Conservation (phyloP, 2,113 vertebrate genomes). For the Embiotoca jacksoni region DNA sequence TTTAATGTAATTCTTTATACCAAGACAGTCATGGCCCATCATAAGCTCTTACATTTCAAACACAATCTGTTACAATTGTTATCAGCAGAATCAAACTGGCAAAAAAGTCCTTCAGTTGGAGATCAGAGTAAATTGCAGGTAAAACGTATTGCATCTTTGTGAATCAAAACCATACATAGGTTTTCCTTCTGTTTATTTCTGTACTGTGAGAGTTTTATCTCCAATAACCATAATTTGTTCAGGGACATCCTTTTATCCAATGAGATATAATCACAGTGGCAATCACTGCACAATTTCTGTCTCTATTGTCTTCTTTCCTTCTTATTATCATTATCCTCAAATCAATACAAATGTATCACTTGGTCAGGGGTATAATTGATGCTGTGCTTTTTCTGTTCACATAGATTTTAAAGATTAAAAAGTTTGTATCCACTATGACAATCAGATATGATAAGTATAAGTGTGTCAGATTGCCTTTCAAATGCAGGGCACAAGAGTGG, state of each 20-base stretch:
- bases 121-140: neutral
- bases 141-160: neutral
- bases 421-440: constrained; percentile 38
- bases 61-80: neutral
- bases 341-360: constrained; percentile 42
- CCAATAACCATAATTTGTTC: constrained; percentile 19
- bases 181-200: neutral
- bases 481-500: constrained; percentile 22
- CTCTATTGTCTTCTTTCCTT: constrained; percentile 23
- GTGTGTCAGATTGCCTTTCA: constrained; percentile 40
- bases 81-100: neutral
- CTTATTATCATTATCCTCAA: constrained; percentile 45
- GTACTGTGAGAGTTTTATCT: neutral
- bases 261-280: constrained; percentile 46
- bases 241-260: constrained; percentile 29
- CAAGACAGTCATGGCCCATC: neutral
- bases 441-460: constrained; percentile 41
- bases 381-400: constrained; percentile 18
- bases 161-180: neutral
- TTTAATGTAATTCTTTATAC: no score
- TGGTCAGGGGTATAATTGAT: constrained; percentile 29
- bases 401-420: constrained; percentile 12
- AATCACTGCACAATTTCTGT: constrained; percentile 40
- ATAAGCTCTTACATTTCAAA: neutral
- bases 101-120: neutral